Base-by-base conservation (phyloP, 2,113 vertebrate genomes). In the Mustelus asterias region DNA sequence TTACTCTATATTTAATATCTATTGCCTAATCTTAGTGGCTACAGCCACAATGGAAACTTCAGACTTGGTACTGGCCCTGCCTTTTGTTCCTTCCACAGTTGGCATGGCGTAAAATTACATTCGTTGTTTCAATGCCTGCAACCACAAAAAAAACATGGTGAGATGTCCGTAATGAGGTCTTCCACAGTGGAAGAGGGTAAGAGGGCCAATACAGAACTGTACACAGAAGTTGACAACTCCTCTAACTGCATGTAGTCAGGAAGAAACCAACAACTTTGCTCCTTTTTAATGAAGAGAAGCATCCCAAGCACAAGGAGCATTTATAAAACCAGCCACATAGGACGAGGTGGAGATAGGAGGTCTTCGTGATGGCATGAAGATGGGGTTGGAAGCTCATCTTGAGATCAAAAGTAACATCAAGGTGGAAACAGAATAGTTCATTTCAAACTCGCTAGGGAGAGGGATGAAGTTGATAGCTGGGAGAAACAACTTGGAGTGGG, bases 1-100 rank as follows among this genome's bases (percentile, higher is more conserved):
- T 72, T 72, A 33, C 6, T 29, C 70, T 76, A 10, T 76, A 29
- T 76, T 76, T 76, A 76, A 76, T 8, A 8, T 11, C 29, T 76
- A 76, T 6, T 1, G 65, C 20, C 96, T 95, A 96, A 80, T 83
- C 18, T 96, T 4, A 95, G 92, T 94, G 96, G 93, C 95, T 26
- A 70, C 44, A 96, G 85, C 0, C 10, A 69, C 48, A 58, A 58
- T n/a, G 54, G 85, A 58, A 89, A 3, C 2, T 58, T 89, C 3
- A 58, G 22, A 44, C 85, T 86, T 14, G 22, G 5, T 86, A 86
- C 18, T 83, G 37, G 16, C 33, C 37, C 70, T 72, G 70, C 70
- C 70, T 10, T 29, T 76, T 76, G 70, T 76, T 76, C 10, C 44
- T 88, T 44, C 48, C 85, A 18, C 41, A 48, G 44, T 48, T 88